Evolutionary conservation across 2,888 invertebrate species (phyloP), one percentile per base, ranked within the genome.

Genomic region (Ctena decussata): DNA sequence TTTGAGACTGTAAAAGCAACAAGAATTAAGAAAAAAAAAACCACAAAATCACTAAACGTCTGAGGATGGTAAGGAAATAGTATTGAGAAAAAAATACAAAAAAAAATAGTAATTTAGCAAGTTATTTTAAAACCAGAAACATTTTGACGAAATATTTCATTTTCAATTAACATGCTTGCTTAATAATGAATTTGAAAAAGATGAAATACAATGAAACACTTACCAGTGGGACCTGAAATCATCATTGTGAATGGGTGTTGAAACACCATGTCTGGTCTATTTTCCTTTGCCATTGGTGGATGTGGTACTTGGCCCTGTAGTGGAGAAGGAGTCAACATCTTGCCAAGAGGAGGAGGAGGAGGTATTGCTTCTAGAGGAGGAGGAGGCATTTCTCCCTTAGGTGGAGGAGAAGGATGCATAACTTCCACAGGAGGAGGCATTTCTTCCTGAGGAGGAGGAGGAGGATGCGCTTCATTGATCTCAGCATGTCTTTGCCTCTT

Each of bases 241-340:
- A n/a, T n/a, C n/a, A n/a, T n/a, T 37, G 18, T 35, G 57, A 80
- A 80, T 1, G 80, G 80, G 60, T 80, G 80, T 35, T 75, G 46
- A 24, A 80, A 69, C 46, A 49, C 69, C 49, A 44, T 49, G 49
- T 21, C 49, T 49, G 12, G 49, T 49, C n/a, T 49, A 21, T 49
- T 49, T 15, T 21, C 12, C 49, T 21, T 49, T 49, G 18, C n/a
- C 49, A 49, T 49, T 72, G 53, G 57, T 37, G 57, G 53, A 24
- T 21, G 57, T 49, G 37, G 75, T n/a, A 39, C 24, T 65, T n/a
- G n/a, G 21, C 24, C 21, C 11, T n/a, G 12, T 18, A 35, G 32
- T 32, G 39, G 70, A 27, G 69, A 37, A 24, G 49, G 21, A 49
- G 21, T 3, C 5, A 21, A 21, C 49, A 49, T 49, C 21, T 49